Evolutionary conservation across 2,797 vertebrate genomes (phyloP).

Genomic region (Prunella strophiata): DNA sequence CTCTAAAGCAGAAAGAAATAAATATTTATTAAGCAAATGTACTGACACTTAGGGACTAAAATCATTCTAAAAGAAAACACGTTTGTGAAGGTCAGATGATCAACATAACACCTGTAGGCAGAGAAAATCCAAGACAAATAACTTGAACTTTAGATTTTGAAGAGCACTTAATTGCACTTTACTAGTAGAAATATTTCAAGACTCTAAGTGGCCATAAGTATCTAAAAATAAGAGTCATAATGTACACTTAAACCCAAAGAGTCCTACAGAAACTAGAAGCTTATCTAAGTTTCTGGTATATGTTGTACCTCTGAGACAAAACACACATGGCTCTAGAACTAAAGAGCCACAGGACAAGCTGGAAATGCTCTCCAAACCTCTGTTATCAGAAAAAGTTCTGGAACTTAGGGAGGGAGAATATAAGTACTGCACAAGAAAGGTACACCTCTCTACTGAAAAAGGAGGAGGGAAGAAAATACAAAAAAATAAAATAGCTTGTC

Average conservation of each 20-base stretch:
- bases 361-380: background rate
- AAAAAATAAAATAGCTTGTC: background rate
- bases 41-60: background rate
- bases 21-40: slow-evolving; percentile 14
- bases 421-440: background rate
- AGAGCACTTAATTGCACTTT: background rate
- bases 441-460: background rate
- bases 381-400: background rate
- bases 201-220: background rate
- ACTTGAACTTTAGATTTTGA: slow-evolving; percentile 6
- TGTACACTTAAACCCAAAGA: background rate
- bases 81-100: slow-evolving; percentile 7
- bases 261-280: slow-evolving; percentile 28
- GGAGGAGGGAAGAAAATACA: background rate
- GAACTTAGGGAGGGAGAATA: background rate
- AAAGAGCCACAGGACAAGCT: background rate
- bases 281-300: slow-evolving; percentile 48
- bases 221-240: slow-evolving; percentile 1
- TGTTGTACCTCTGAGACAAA: background rate
- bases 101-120: background rate
- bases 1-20: background rate
- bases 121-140: slow-evolving; percentile 24
- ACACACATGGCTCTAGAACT: background rate
- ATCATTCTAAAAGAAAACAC: background rate
- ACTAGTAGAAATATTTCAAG: slow-evolving; percentile 34